Percentiles rank a stretch among this genome's conserved stretches.
These are phyloP conservation scores for Xiphophorus maculatus DNA, from an alignment of 2,113 vertebrate genomes.

Conservation along the genomic window DNA sequence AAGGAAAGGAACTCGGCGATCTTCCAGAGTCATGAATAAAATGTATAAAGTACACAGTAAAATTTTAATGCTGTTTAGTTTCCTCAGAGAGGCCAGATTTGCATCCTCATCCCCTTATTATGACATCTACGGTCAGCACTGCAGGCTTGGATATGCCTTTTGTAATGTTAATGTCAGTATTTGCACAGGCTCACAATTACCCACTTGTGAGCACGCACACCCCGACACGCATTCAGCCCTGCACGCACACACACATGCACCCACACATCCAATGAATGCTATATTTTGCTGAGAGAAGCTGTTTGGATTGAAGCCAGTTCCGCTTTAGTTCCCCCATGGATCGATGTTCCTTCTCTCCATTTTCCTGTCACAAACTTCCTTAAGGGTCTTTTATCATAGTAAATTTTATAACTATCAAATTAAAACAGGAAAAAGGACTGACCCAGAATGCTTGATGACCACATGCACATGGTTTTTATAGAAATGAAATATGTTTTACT, in stretches of 20 bases:
- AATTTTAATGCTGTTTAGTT: slow-evolving; percentile 69
- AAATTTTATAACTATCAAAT: slow-evolving; percentile 47
- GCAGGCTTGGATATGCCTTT: slow-evolving; percentile 52
- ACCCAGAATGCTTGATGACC: neutral
- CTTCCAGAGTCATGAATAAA: slow-evolving; percentile 59
- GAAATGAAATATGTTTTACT: neutral
- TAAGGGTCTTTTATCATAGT: slow-evolving; percentile 35
- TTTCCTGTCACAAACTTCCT: slow-evolving; percentile 42
- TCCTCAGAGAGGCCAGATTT: slow-evolving; percentile 61
- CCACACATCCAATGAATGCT: slow-evolving; percentile 27
- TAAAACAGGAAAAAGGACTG: slow-evolving; percentile 22
- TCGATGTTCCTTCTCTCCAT: slow-evolving; percentile 24
- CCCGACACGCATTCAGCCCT: neutral
- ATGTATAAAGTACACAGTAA: slow-evolving; percentile 57
- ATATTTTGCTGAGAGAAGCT: slow-evolving; percentile 40
- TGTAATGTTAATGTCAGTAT: slow-evolving; percentile 55
- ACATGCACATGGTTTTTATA: no score
- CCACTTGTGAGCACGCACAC: slow-evolving; percentile 17
- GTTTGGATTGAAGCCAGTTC: slow-evolving; percentile 35
- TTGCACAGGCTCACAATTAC: slow-evolving; percentile 39
- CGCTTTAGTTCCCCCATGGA: slow-evolving; percentile 13
- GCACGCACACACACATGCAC: neutral
- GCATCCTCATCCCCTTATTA: slow-evolving; percentile 65
- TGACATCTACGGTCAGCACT: slow-evolving; percentile 66
- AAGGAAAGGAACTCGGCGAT: slow-evolving; percentile 36